These are phyloP conservation scores for Hypena proboscidalis DNA, from an alignment of 2,888 invertebrate species.

Conservation along the genomic window DNA sequence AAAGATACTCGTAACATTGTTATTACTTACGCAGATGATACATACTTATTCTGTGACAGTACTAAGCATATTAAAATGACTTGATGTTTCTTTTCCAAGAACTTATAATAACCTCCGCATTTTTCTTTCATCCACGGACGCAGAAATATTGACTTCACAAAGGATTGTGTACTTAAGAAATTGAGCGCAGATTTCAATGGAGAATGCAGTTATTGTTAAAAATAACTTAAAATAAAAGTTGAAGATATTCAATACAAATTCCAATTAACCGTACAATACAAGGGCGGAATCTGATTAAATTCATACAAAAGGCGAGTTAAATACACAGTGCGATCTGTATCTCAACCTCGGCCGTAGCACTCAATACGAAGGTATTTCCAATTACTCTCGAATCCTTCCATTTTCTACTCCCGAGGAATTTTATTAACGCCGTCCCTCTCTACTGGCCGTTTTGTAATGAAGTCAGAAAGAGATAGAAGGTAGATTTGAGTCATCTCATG, in stretches of 20 bases:
- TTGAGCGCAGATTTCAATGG: conserved; percentile 6
- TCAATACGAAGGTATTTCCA: conserved; percentile 84
- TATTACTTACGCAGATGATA: too few relatives aligned
- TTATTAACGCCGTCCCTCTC: conserved; percentile 71
- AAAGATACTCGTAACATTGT: too few relatives aligned
- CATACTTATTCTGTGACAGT: too few relatives aligned
- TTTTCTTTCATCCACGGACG: background rate
- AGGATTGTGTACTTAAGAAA: conserved; percentile 2
- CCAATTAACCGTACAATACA: conserved; percentile 66
- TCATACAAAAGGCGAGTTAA: conserved; percentile 75
- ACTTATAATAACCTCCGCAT: background rate
- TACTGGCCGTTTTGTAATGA: conserved; percentile 37
- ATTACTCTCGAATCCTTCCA: conserved; percentile 83
- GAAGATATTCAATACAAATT: conserved; percentile 56
- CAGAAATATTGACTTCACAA: background rate
- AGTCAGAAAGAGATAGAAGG: conserved; percentile 53
- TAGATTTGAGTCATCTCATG: conserved; percentile 68
- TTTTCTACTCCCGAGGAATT: conserved; percentile 75
- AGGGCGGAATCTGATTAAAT: conserved; percentile 72
- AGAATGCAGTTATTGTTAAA: conserved; percentile 13
- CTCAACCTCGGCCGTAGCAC: conserved; percentile 70
- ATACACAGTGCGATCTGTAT: conserved; percentile 66
- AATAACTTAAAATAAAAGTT: conserved; percentile 24
- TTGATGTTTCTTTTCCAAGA: too few relatives aligned
- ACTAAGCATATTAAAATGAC: too few relatives aligned